Percentiles rank a stretch among this genome's conserved stretches.
Conservation (phyloP, 2,888 invertebrate species). For the Callyntrura guangdongensis region DNA sequence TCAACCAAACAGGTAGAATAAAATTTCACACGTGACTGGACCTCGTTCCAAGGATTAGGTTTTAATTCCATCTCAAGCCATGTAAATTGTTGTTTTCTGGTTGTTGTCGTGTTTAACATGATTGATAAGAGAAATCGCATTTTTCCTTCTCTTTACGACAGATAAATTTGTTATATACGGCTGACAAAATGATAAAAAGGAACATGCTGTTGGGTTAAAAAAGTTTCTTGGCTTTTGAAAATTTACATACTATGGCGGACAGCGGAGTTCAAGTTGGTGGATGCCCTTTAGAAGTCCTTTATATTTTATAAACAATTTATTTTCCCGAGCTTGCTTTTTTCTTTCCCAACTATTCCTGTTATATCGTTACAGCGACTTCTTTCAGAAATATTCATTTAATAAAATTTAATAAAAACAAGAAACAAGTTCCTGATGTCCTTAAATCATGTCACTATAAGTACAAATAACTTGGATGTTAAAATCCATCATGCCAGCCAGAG, state of each 20-base stretch:
- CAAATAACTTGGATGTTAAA: too few species aligned
- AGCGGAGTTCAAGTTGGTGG: too few species aligned
- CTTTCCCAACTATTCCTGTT: too few species aligned
- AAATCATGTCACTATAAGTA: too few species aligned
- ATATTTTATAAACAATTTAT: too few species aligned
- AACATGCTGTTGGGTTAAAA: not conserved
- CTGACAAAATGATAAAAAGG: not conserved
- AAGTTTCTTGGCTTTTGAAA: too few species aligned
- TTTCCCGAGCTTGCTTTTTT: too few species aligned
- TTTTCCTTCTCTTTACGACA: slow-evolving; percentile 33
- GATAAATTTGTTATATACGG: slow-evolving; percentile 39
- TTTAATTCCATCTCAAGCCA: slow-evolving; percentile 25
- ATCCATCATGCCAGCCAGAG: too few species aligned
- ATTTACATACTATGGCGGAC: too few species aligned
- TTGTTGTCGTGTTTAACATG: slow-evolving; percentile 34
- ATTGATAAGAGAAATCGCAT: slow-evolving; percentile 46
- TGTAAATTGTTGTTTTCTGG: slow-evolving; percentile 52
- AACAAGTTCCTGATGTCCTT: not conserved
- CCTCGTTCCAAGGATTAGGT: slow-evolving; percentile 47
- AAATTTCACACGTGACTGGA: slow-evolving; percentile 74
- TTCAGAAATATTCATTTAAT: too few species aligned
- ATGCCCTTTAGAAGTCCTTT: too few species aligned
- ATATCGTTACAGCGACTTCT: too few species aligned
- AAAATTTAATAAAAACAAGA: not conserved
- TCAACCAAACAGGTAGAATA: slow-evolving; percentile 43